Conservation (phyloP, 2,888 invertebrate genomes). For the Mythimna ferrago region DNA sequence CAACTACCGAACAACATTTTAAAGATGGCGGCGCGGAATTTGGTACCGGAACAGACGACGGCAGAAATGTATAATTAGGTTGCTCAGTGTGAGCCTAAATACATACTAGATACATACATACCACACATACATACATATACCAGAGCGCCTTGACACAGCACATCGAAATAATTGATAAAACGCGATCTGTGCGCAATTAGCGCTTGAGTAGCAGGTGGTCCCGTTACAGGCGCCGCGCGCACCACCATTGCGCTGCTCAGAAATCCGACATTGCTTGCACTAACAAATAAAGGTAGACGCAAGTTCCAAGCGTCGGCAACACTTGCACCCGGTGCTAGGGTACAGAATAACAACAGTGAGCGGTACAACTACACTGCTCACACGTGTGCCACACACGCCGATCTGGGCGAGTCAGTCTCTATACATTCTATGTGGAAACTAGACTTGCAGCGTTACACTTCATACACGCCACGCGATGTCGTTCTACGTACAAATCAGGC, state of each 20-base stretch:
- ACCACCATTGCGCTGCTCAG: background rate
- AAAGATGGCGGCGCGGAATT: conserved; percentile 7
- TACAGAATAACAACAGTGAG: background rate
- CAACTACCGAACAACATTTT: conserved; percentile 15
- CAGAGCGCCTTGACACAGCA: conserved; percentile 3
- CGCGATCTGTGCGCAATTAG: conserved; percentile 36
- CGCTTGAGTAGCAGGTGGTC: conserved; percentile 12
- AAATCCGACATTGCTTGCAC: background rate
- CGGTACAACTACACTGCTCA: too few relatives aligned
- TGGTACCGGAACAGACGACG: conserved; percentile 12
- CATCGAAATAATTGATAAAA: conserved; percentile 28
- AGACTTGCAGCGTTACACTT: too few relatives aligned
- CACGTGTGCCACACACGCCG: too few relatives aligned
- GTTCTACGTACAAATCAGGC: too few relatives aligned
- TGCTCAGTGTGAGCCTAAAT: conserved; percentile 8
- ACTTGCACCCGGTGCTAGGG: background rate
- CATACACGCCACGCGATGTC: too few relatives aligned
- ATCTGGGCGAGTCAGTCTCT: too few relatives aligned
- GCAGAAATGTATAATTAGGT: background rate
- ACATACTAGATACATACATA: conserved; percentile 12
- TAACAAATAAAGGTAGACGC: background rate
- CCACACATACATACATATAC: conserved; percentile 5
- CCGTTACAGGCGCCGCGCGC: conserved; percentile 24
- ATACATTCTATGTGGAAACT: too few relatives aligned
- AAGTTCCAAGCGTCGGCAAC: background rate